Evolutionary conservation across 2,797 vertebrate species (phyloP).

Genomic region (Diglossa cyanea): DNA sequence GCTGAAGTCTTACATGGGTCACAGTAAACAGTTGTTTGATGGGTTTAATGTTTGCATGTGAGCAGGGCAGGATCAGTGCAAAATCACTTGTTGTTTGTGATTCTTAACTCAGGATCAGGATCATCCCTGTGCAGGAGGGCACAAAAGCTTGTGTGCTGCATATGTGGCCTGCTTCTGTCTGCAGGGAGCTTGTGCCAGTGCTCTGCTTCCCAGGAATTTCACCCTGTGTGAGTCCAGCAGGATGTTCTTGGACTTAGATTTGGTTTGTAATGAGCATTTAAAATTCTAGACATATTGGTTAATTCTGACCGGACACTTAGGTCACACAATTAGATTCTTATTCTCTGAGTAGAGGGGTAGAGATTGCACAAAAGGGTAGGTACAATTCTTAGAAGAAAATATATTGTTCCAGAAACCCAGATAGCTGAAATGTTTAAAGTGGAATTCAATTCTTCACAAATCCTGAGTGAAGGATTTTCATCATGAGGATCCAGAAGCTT

Average conservation of each 20-base stretch:
- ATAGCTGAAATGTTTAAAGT: background rate
- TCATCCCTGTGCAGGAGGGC: background rate
- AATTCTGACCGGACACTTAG: slow-evolving; percentile 27
- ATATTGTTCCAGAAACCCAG: background rate
- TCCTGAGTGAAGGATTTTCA: background rate
- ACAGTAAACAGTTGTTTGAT: background rate
- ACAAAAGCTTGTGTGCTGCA: background rate
- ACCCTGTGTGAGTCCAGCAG: slow-evolving; percentile 26
- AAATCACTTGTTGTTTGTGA: background rate
- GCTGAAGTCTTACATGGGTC: background rate
- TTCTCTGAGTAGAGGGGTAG: background rate
- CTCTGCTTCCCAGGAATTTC: slow-evolving; percentile 55
- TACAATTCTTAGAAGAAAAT: background rate
- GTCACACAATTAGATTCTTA: slow-evolving; percentile 11
- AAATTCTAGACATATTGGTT: slow-evolving; percentile 52
- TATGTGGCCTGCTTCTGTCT: slow-evolving; percentile 18
- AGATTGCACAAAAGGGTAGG: background rate
- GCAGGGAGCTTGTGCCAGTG: background rate
- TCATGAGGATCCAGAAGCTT: background rate
- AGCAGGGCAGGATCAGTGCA: background rate
- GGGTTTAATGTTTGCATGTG: background rate
- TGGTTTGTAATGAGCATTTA: slow-evolving; percentile 13
- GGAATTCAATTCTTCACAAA: background rate
- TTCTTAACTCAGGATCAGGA: background rate
- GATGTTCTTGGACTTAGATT: slow-evolving; percentile 57